These are phyloP conservation scores for Desoria tigrina DNA, from an alignment of 2,888 invertebrate species.

Conservation along the genomic window DNA sequence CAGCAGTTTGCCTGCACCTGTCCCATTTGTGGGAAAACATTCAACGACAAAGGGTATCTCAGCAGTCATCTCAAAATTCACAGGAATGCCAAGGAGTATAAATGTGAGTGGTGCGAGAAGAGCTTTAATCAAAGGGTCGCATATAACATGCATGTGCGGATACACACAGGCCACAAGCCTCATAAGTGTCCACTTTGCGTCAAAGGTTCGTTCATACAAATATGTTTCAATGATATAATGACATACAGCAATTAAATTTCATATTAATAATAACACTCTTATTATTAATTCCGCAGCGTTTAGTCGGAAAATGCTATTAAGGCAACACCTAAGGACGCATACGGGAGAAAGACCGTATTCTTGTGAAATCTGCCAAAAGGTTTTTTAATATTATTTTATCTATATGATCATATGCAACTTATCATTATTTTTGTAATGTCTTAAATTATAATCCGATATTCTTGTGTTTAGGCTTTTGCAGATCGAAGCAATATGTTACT, in stretches of 20 bases:
- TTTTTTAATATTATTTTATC: too few relatives aligned
- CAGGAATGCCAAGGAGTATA: conserved; percentile 63
- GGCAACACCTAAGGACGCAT: conserved; percentile 79
- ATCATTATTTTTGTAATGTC: too few relatives aligned
- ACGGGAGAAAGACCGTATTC: conserved; percentile 57
- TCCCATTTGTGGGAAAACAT: conserved; percentile 76
- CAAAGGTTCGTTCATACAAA: not conserved
- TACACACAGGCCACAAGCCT: conserved; percentile 50
- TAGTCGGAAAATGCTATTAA: conserved; percentile 79
- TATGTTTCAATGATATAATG: not conserved
- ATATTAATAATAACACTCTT: too few relatives aligned
- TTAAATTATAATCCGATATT: conserved; percentile 30
- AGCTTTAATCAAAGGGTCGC: conserved; percentile 83
- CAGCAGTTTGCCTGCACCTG: conserved; percentile 74
- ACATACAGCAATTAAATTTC: conserved; percentile 36
- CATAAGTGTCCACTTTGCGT: conserved; percentile 32
- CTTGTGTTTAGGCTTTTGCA: too few relatives aligned
- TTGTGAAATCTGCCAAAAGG: conserved; percentile 42
- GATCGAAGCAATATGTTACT: conserved; percentile 83
- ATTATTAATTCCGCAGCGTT: conserved; percentile 44
- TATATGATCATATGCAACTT: too few relatives aligned
- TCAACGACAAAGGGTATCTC: conserved; percentile 73
- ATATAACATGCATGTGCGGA: conserved; percentile 77
- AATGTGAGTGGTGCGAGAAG: conserved; percentile 73
- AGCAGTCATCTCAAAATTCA: conserved; percentile 86